Conservation (phyloP, 2,888 invertebrate genomes). For the Drosophila falleni region DNA sequence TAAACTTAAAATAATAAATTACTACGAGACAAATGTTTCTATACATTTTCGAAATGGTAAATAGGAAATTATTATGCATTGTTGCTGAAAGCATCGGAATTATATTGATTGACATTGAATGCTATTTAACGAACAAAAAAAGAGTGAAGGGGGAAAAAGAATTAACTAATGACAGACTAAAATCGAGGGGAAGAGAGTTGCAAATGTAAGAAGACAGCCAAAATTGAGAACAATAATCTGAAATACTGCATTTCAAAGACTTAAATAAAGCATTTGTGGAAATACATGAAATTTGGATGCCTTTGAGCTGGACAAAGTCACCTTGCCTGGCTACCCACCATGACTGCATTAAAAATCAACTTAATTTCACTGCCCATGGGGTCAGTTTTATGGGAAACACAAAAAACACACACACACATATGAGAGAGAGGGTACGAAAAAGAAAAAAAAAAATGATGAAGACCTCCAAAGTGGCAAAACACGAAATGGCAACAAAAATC, state of each 20-base stretch:
- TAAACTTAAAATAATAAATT: too few species aligned
- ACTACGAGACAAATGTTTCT: too few species aligned
- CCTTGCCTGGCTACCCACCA: slow-evolving; percentile 68
- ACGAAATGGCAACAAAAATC: slow-evolving; percentile 82
- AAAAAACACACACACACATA: slow-evolving; percentile 42
- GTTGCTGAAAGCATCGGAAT: too few species aligned
- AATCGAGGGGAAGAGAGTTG: not conserved
- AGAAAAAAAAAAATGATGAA: slow-evolving; percentile 63
- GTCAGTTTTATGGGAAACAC: slow-evolving; percentile 79
- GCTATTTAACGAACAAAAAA: too few species aligned
- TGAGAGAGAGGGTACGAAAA: slow-evolving; percentile 6
- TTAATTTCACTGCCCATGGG: slow-evolving; percentile 83
- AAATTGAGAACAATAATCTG: not conserved
- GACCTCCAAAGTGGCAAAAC: slow-evolving; percentile 82
- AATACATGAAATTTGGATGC: slow-evolving; percentile 34
- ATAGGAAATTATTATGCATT: too few species aligned
- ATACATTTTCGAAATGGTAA: too few species aligned
- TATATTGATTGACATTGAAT: too few species aligned
- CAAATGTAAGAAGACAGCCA: not conserved
- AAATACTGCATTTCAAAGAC: not conserved
- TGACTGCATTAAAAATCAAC: slow-evolving; percentile 81
- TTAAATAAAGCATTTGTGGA: slow-evolving; percentile 5
- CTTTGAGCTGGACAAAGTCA: slow-evolving; percentile 40
- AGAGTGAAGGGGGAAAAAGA: not conserved
- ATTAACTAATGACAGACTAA: not conserved